These are phyloP conservation scores for Hanleya hanleyi DNA, from an alignment of 2,888 invertebrate species.

Conservation along the genomic window DNA sequence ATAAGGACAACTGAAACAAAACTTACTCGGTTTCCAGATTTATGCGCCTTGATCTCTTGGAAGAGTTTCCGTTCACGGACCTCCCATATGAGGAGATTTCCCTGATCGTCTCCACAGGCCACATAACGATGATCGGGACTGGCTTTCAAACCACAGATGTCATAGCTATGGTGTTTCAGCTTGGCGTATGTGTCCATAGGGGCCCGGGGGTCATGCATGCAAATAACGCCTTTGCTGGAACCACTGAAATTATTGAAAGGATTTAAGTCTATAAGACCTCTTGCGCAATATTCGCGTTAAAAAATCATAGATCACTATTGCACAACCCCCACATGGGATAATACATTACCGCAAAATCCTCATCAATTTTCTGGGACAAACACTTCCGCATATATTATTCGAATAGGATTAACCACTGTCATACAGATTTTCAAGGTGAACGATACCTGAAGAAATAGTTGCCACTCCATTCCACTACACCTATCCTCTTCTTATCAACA, in stretches of 20 bases:
- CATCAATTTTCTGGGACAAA: no score
- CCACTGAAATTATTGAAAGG: neutral
- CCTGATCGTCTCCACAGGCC: neutral
- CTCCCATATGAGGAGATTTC: neutral
- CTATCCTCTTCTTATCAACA: no score
- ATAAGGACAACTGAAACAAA: no score
- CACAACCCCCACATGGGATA: no score
- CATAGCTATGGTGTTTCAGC: neutral
- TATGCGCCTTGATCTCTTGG: neutral
- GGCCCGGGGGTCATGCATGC: neutral
- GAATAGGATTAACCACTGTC: no score
- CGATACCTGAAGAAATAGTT: no score
- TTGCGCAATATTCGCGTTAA: no score
- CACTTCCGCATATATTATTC: no score
- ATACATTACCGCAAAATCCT: no score
- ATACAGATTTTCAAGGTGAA: no score
- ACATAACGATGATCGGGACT: neutral
- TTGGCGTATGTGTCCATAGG: neutral
- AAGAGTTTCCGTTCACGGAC: neutral
- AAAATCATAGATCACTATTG: no score
- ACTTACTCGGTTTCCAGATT: neutral
- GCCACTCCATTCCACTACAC: no score
- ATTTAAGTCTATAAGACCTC: neutral
- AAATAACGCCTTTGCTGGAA: neutral
- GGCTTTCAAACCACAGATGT: neutral